Evolutionary conservation across 30 jellyfish, hydroid and myxozoan genomes (phyloP).

Genomic region (Turritopsis rubra): DNA sequence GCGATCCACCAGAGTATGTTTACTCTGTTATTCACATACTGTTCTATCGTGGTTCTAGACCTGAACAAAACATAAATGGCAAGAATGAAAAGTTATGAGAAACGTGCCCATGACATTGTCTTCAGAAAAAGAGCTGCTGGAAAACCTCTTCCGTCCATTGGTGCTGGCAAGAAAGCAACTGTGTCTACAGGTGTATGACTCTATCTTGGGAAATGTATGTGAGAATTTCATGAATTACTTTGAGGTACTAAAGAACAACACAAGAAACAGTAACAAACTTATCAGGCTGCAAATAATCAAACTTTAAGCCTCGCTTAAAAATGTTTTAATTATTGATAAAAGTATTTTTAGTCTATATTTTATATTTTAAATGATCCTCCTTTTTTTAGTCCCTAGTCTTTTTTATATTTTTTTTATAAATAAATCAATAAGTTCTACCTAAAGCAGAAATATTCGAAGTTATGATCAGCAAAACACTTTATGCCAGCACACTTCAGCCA

Average conservation of each 20-base stretch:
- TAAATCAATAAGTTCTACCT: too few species aligned
- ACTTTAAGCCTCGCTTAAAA: background rate
- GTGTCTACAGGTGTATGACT: background rate
- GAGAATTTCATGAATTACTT: background rate
- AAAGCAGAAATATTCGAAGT: too few species aligned
- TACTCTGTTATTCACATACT: background rate
- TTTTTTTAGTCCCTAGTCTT: too few species aligned
- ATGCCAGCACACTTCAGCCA: too few species aligned
- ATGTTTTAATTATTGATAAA: background rate
- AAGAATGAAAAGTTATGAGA: background rate
- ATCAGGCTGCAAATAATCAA: background rate
- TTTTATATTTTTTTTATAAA: too few species aligned
- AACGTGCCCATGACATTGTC: background rate
- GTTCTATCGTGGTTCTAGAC: background rate
- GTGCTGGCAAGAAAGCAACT: background rate
- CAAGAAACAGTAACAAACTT: background rate
- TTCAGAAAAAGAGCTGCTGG: background rate
- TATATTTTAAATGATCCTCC: too few species aligned
- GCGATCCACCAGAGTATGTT: background rate
- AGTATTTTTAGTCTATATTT: too few species aligned
- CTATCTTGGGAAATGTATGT: background rate
- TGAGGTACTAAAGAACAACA: background rate
- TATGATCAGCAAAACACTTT: too few species aligned
- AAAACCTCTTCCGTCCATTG: background rate
- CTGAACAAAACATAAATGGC: background rate